A percentile compares a stretch with the other conserved stretches of the same genome.
Conservation (phyloP, 2,888 invertebrate species). For the Apodemia mormo region DNA sequence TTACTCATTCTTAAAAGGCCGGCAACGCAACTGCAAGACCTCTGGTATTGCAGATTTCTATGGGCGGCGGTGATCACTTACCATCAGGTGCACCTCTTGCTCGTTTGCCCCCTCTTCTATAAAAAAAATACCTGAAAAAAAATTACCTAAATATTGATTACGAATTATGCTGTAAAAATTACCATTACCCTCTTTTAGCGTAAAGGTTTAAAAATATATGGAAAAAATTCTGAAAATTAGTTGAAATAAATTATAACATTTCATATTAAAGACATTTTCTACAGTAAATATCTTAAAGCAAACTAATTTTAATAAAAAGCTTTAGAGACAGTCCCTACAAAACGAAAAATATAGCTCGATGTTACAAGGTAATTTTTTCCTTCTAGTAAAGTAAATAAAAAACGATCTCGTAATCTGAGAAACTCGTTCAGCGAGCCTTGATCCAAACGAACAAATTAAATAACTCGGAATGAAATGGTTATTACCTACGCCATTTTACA, state of each 20-base stretch:
- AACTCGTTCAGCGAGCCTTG: constrained; percentile 31
- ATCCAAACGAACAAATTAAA: constrained; percentile 42
- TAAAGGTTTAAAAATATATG: not conserved
- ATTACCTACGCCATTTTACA: constrained; percentile 42
- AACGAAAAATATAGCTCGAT: constrained; percentile 1
- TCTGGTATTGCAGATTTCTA: too few relatives aligned
- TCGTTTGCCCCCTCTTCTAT: too few relatives aligned
- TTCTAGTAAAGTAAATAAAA: constrained; percentile 28
- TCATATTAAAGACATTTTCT: constrained; percentile 1
- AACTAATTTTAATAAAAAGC: constrained; percentile 14
- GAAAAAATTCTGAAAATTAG: not conserved
- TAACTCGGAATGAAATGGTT: constrained; percentile 45
- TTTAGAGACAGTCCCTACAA: not conserved
- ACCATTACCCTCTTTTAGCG: too few relatives aligned
- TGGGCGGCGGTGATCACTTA: too few relatives aligned
- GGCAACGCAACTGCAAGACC: too few relatives aligned
- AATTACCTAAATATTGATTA: too few relatives aligned
- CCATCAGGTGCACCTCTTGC: too few relatives aligned
- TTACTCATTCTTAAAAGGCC: too few relatives aligned
- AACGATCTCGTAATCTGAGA: constrained; percentile 34
- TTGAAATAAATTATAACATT: not conserved
- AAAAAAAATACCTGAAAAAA: too few relatives aligned
- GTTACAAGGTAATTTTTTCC: constrained; percentile 6
- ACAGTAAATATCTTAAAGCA: not conserved
- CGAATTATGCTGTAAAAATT: too few relatives aligned